Conservation (phyloP, 2,113 vertebrate genomes). For the Apeltes quadracus region DNA sequence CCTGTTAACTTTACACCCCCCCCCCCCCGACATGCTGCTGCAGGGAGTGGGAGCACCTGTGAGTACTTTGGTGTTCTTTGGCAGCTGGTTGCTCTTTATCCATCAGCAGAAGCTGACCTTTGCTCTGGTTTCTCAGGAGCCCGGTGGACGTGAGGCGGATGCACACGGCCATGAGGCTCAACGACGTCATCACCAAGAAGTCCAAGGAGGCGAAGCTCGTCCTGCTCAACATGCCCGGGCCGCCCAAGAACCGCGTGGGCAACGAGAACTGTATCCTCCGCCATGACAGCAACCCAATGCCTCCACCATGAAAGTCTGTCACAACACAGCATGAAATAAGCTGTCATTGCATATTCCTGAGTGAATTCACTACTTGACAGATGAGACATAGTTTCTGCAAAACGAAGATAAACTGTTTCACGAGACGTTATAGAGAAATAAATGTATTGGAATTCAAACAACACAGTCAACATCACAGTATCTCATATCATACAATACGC, state of each 20-base stretch:
- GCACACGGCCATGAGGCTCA: slow-evolving; percentile 95
- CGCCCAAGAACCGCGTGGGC: slow-evolving; percentile 92
- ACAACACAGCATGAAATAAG: no score
- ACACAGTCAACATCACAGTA: no score
- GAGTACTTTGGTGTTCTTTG: slow-evolving; percentile 75
- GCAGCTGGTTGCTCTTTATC: neutral
- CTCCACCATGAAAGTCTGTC: no score
- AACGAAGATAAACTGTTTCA: no score
- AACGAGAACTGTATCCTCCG: slow-evolving; percentile 95
- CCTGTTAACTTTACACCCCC: slow-evolving; percentile 7
- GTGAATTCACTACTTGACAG: no score
- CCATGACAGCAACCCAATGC: neutral
- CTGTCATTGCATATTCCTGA: no score
- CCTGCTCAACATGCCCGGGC: slow-evolving; percentile 97
- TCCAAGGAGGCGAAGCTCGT: slow-evolving; percentile 94
- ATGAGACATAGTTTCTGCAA: no score
- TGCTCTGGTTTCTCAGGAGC: slow-evolving; percentile 80
- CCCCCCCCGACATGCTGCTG: slow-evolving; percentile 74
- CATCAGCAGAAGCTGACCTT: neutral
- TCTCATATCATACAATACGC: no score
- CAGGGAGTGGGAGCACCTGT: slow-evolving; percentile 98
- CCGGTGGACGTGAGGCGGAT: slow-evolving; percentile 93
- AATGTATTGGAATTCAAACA: no score
- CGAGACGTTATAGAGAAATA: no score
- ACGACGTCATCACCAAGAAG: slow-evolving; percentile 93